Base-by-base conservation (phyloP, 1,140 invertebrate genomes). In the Odontomachus brunneus region DNA sequence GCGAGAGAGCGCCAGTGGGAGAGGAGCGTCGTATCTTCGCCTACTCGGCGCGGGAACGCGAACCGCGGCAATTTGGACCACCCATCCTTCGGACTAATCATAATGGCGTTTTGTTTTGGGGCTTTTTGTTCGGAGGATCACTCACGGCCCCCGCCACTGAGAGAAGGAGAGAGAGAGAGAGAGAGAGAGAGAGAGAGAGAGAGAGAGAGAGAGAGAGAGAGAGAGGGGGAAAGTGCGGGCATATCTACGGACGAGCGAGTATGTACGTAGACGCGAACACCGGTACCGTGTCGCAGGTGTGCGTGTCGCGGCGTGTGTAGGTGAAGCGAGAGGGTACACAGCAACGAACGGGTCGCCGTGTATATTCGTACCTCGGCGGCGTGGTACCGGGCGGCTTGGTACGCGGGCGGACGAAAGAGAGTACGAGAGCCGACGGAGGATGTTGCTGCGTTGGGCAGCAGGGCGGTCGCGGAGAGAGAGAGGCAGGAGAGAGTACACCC, bases 61-160 rank as follows among this genome's bases (percentile, higher is more conserved):
- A 63, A 82, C 66, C 66, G 83, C 80, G 85, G 90, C 87, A 93
- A 93, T 93, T 92, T 91, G 89, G 92, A 93, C 93, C 93, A 94
- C 92, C 93, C 93, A 93, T 93, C 84, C 86, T 74, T 72, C 84
- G 83, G 78, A 88, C 91, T 92, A 91, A 93, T 93, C 92, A 91
- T 90, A 94, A 94, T 91, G 84, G 92, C 90, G 90, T 93, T 93
- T 93, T 91, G 89, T 93, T 93, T 93, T 92, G 33, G 76, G 80
- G 88, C 85, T 90, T 93, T 93, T 92, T 92, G 85, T 84, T 86
- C 65, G 80, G 69, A 67, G 85, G 82, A 69, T 83, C 78, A 48
- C 49, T 75, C 69, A 24, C 53, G 75, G 49, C 76, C 80, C 49
- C 63, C 84, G 78, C 66, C 57, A 59, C 48, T 22, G 26, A 26